phyloP scores from a whole-genome alignment of 2,113 vertebrate species.

The Pyrgilauda ruficollis region DNA sequence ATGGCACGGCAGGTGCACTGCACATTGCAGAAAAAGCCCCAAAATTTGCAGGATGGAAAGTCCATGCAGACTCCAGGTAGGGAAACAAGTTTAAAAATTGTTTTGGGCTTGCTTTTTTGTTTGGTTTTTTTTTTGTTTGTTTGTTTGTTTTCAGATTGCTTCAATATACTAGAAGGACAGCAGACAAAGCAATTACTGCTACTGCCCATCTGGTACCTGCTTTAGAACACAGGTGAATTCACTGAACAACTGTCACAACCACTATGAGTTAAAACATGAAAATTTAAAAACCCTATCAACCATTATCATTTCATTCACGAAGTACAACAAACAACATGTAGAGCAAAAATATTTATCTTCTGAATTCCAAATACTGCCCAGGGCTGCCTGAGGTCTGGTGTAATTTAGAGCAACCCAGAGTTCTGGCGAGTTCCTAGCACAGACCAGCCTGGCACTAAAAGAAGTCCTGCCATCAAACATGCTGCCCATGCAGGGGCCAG shows the following conservation, averaged over 20 bases:
- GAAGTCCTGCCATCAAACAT: neutral
- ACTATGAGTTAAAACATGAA: neutral
- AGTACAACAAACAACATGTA: neutral
- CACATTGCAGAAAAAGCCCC: neutral
- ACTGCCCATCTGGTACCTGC: neutral
- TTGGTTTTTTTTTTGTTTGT: neutral
- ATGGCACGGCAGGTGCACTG: neutral
- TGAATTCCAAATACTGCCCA: neutral
- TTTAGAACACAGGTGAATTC: neutral
- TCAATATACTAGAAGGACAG: neutral
- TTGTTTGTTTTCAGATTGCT: neutral
- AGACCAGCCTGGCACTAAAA: neutral
- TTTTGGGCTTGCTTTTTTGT: rapidly evolving
- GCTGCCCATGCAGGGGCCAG: neutral
- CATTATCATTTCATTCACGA: neutral
- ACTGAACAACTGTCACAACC: neutral
- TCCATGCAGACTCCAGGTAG: neutral
- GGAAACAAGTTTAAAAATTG: neutral
- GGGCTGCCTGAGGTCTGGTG: neutral
- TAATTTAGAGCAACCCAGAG: neutral
- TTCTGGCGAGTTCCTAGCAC: neutral
- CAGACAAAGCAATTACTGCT: neutral
- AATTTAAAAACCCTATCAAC: neutral
- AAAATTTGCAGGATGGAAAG: neutral
- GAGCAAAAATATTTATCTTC: neutral